Evolutionary conservation across 2,113 vertebrate genomes (phyloP).

Genomic region (Gymnogyps californianus): DNA sequence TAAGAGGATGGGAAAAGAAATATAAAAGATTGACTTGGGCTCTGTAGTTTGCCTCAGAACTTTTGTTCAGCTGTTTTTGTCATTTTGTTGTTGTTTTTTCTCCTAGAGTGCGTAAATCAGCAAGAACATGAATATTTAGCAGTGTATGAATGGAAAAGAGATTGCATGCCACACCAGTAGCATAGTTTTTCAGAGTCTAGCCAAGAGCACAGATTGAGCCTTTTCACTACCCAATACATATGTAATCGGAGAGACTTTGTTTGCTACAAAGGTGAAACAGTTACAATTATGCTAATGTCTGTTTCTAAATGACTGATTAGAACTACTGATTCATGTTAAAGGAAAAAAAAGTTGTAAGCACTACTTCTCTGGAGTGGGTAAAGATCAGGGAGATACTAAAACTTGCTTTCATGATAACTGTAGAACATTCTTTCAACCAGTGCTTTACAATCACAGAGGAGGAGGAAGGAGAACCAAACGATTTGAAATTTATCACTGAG

Average conservation of each 20-base stretch:
- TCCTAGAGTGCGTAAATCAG: not conserved
- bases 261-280: not conserved
- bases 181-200: not conserved
- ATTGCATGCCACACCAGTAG: not conserved
- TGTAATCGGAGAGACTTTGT: not conserved
- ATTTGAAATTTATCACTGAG: not conserved
- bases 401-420: not conserved
- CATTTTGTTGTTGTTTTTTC: not conserved
- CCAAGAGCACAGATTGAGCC: not conserved
- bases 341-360: not conserved
- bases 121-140: not conserved
- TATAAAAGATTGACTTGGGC: not conserved
- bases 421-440: not conserved
- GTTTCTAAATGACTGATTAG: not conserved
- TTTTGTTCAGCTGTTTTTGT: not conserved
- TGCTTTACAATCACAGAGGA: not conserved
- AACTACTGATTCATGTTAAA: not conserved
- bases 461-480: not conserved
- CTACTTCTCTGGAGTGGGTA: not conserved
- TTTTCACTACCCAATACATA: not conserved
- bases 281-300: not conserved
- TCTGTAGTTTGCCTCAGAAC: not conserved
- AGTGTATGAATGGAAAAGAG: not conserved
- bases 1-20: not conserved
- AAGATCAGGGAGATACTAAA: not conserved